Percentiles rank a stretch among this genome's conserved stretches.
Evolutionary conservation across 2,888 invertebrate species (phyloP).

Genomic region (Oxyteleia sp.): DNA sequence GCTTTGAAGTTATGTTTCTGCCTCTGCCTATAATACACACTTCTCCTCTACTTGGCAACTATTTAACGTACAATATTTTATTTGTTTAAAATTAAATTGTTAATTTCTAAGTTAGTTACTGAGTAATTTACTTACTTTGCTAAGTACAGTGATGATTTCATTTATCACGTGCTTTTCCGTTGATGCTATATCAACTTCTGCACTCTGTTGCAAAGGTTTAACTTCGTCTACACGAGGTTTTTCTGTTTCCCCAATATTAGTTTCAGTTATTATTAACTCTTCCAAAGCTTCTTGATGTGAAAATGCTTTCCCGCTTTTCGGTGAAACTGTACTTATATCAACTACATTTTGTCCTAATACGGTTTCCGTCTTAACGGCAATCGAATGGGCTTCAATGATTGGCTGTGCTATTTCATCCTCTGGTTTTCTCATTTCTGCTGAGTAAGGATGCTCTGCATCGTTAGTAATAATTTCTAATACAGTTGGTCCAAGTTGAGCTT

Average conservation of each 20-base stretch:
- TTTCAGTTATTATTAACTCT: slow-evolving; percentile 87
- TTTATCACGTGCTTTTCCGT: slow-evolving; percentile 82
- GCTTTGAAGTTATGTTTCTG: too few relatives aligned
- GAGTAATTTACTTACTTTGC: slow-evolving; percentile 73
- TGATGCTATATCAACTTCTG: slow-evolving; percentile 80
- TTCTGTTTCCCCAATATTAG: slow-evolving; percentile 87
- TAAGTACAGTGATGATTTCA: slow-evolving; percentile 81
- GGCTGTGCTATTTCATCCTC: slow-evolving; percentile 82
- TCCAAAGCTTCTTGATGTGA: slow-evolving; percentile 88
- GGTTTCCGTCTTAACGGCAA: slow-evolving; percentile 88
- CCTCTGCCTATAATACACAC: too few relatives aligned
- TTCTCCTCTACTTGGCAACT: too few relatives aligned
- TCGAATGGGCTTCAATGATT: slow-evolving; percentile 87
- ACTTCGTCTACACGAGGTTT: slow-evolving; percentile 87
- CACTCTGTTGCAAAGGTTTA: slow-evolving; percentile 82
- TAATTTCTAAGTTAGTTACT: background rate
- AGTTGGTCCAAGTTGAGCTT: slow-evolving; percentile 82
- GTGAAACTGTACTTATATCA: slow-evolving; percentile 78
- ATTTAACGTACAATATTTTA: too few relatives aligned
- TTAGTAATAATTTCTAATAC: slow-evolving; percentile 84
- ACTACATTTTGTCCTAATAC: slow-evolving; percentile 84
- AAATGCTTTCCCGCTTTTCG: slow-evolving; percentile 84
- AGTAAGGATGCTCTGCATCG: slow-evolving; percentile 83
- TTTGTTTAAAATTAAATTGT: background rate
- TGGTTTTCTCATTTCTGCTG: slow-evolving; percentile 77